Conservation (phyloP, 2,113 vertebrate species). For the Salminus brasiliensis region DNA sequence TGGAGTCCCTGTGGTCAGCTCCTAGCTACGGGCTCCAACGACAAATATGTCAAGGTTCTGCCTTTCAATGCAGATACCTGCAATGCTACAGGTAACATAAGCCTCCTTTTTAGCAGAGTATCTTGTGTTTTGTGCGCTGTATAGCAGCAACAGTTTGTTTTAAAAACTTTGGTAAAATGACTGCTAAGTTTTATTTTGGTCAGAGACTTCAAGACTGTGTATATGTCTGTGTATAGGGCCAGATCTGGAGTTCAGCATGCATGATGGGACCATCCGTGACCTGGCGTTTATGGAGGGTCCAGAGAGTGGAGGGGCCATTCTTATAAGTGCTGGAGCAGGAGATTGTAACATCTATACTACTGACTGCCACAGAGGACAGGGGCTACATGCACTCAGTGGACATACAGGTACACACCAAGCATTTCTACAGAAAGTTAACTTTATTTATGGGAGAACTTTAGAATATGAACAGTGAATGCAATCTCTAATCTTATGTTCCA, state of each 20-base stretch:
- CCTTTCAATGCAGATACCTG: constrained; percentile 94
- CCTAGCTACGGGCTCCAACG: constrained; percentile 95
- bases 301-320: constrained; percentile 93
- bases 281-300: constrained; percentile 99
- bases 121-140: background rate
- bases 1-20: constrained; percentile 98
- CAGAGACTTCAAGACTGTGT: background rate
- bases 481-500: background rate
- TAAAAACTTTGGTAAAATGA: background rate
- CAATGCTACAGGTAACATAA: constrained; percentile 87
- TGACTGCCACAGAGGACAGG: constrained; percentile 93
- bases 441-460: background rate
- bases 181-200: background rate
- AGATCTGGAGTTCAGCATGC: constrained; percentile 96
- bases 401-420: constrained; percentile 78
- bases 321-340: constrained; percentile 97
- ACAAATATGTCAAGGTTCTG: constrained; percentile 97
- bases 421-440: background rate
- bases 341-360: constrained; percentile 97
- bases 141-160: background rate
- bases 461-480: background rate
- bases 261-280: constrained; percentile 97
- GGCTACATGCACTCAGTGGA: constrained; percentile 86
- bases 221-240: constrained; percentile 78
- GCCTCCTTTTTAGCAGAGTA: background rate